Conservation (phyloP, 2,113 vertebrate genomes). For the Pollachius pollachius region DNA sequence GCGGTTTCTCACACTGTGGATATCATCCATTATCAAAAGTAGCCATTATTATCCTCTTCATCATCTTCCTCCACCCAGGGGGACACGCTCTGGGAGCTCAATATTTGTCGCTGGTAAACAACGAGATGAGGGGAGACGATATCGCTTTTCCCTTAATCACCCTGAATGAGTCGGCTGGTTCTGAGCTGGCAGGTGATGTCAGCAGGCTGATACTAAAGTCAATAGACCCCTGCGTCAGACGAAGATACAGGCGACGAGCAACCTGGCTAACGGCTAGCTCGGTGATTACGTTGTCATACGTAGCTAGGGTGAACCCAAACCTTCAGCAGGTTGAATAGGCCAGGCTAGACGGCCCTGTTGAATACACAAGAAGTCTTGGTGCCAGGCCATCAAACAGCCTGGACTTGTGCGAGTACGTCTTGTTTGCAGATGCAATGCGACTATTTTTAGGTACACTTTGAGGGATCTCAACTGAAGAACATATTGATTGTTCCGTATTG, state of each 20-base stretch:
- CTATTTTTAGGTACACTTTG: no score
- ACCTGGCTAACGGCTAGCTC: slow-evolving; percentile 18
- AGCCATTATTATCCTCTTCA: no score
- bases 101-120: slow-evolving; percentile 4
- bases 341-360: not conserved
- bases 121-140: slow-evolving; percentile 8
- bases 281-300: slow-evolving; percentile 15
- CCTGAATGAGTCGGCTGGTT: slow-evolving; percentile 21
- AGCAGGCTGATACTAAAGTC: slow-evolving; percentile 47
- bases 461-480: no score
- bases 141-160: not conserved
- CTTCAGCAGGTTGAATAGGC: not conserved
- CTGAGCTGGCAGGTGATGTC: slow-evolving; percentile 12
- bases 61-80: not conserved
- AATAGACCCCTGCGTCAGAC: slow-evolving; percentile 49
- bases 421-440: no score
- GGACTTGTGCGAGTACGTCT: not conserved
- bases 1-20: no score
- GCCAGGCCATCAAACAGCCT: no score
- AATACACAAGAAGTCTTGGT: not conserved
- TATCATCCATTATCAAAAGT: no score
- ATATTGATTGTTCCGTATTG: no score
- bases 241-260: slow-evolving; percentile 45
- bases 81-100: not conserved
- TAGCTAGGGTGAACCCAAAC: not conserved